A percentile compares a stretch with the other conserved stretches of the same genome.
Conservation (phyloP, 2,113 vertebrate species). For the Nycticebus coucang region DNA sequence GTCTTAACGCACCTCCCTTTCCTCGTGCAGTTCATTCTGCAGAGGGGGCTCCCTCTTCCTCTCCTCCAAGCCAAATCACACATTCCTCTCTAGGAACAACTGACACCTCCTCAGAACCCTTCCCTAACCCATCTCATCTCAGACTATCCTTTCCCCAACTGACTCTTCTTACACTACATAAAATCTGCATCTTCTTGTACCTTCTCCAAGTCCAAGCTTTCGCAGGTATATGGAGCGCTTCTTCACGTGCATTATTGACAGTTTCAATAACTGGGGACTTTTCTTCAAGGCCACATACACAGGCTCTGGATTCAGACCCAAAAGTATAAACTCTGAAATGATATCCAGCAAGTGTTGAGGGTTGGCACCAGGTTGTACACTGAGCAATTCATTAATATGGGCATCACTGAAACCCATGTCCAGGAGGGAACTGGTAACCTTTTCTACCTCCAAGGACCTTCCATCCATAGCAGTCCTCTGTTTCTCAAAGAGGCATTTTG, state of each 20-base stretch:
- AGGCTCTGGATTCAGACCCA: conserved; percentile 86
- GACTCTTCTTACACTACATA: not conserved
- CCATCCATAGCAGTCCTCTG: not conserved
- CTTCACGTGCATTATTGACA: conserved; percentile 80
- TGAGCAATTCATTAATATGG: conserved; percentile 80
- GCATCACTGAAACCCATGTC: conserved; percentile 89
- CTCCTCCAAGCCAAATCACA: not conserved
- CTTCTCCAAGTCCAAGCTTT: conserved; percentile 89
- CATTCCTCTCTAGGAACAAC: not conserved
- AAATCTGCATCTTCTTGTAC: conserved; percentile 74
- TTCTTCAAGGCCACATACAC: conserved; percentile 83
- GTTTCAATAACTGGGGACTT: conserved; percentile 85
- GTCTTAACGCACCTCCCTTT: not conserved
- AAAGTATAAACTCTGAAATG: conserved; percentile 81
- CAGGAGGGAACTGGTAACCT: conserved; percentile 72
- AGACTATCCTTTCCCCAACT: not conserved
- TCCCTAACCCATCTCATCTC: not conserved
- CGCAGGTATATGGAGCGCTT: conserved; percentile 86
- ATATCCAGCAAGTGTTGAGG: conserved; percentile 71
- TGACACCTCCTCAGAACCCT: not conserved
- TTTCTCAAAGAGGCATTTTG: not conserved
- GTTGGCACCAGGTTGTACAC: conserved; percentile 23
- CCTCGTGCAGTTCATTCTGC: not conserved
- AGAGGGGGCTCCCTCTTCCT: not conserved
- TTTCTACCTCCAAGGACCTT: not conserved